A percentile compares a stretch with the other conserved stretches of the same genome.
These are phyloP conservation scores for Cyprinus carpio DNA, from an alignment of 2,113 vertebrate genomes.

Conservation along the genomic window DNA sequence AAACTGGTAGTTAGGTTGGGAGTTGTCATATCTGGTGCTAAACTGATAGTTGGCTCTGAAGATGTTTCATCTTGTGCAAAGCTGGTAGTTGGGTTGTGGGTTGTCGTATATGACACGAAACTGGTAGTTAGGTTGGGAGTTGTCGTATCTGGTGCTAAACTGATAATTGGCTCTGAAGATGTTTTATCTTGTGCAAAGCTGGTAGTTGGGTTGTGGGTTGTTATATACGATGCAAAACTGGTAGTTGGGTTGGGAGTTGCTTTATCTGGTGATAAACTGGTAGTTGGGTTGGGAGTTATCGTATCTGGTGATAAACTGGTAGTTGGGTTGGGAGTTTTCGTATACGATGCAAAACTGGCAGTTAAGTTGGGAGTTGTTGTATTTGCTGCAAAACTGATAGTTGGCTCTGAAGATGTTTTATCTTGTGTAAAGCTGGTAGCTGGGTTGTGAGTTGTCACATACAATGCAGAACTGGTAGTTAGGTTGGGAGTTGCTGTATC, in stretches of 20 bases:
- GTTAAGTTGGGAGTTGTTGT: background rate
- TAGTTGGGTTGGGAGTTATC: too few relatives aligned
- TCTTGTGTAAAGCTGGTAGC: rapidly evolving
- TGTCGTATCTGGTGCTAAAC: too few relatives aligned
- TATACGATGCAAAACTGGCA: background rate
- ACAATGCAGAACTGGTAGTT: background rate
- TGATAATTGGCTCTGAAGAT: too few relatives aligned
- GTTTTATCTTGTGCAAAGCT: rapidly evolving
- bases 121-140: rapidly evolving
- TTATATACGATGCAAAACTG: rapidly evolving
- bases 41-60: rapidly evolving
- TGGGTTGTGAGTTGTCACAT: background rate
- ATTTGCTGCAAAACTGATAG: background rate
- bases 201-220: background rate
- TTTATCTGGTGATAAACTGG: rapidly evolving
- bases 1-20: too few relatives aligned
- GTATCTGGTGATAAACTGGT: rapidly evolving
- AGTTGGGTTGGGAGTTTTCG: background rate
- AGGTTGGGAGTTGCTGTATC: background rate
- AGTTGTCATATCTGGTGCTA: too few relatives aligned
- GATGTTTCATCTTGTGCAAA: too few relatives aligned
- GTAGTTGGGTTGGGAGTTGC: rapidly evolving
- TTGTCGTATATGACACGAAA: too few relatives aligned
- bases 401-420: background rate
- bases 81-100: too few relatives aligned